Base-by-base conservation (phyloP, 2,797 vertebrate genomes). In the Brachyalestes nurse region DNA sequence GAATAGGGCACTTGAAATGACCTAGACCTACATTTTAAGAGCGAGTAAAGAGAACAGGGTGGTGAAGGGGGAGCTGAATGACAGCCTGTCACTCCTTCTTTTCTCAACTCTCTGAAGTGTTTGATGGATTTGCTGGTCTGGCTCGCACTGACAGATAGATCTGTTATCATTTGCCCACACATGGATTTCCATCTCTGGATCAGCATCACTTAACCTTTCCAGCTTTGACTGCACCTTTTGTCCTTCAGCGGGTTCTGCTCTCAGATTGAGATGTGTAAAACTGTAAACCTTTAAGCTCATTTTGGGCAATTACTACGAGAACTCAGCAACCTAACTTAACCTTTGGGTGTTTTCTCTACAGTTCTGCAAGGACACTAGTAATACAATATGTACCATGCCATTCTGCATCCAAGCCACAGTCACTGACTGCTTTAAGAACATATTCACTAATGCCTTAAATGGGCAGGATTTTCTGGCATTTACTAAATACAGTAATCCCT, bases 81-180 rank as follows among this genome's bases (percentile, higher is more conserved):
- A 64, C 67, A 70, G 14, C 45, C 62, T 67, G 62, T 60, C 72
- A 69, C 40, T 49, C 9, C n/a, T 60, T 49, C 12, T 57, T 73
- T 9, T 58, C 19, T 12, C 23, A 57, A 34, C 6, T 57, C 61
- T 67, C 38, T 51, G 47, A 67, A 71, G 73, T 60, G 34, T 76
- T 81, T 81, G 73, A 76, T 71, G 47, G 73, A 81, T 81, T 81
- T 71, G 58, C 66, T 62, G 21, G 16, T 40, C 66, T 76, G 66
- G 71, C 57, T 81, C 73, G 61, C 58, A 38, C 65, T 81, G 73
- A 25, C 66, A 57, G 64, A 75, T 13, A 76, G 66, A 81, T 81
- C 66, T 76, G 79, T 76, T 81, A 81, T 81, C 73, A 76, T 76
- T 75, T 80, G n/a, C 78, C 72, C 53, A 62, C 62, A 73, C 75